Percentiles rank a stretch among this genome's conserved stretches.
Conservation (phyloP, 2,888 invertebrate species). For the Drosophila vallismaia region DNA sequence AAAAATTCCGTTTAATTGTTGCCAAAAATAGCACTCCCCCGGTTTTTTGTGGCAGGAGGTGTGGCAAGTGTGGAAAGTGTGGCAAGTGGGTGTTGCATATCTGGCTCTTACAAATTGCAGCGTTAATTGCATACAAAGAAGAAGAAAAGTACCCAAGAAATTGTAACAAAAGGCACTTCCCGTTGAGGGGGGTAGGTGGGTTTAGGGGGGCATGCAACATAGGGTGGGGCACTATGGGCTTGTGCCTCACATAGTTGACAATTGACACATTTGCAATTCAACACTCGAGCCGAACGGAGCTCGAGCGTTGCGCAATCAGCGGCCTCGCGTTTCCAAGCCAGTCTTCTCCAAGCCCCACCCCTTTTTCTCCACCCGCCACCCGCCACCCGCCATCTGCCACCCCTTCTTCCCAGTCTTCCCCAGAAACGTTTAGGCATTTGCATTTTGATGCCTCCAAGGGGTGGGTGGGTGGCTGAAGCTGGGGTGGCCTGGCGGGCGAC, state of each 20-base stretch:
- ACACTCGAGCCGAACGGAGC: constrained; percentile 60
- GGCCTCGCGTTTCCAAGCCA: constrained; percentile 32
- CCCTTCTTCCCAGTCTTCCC: constrained; percentile 5
- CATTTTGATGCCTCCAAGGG: constrained; percentile 66
- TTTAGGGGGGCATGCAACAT: not conserved
- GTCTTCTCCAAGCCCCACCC: no score
- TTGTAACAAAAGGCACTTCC: constrained; percentile 63
- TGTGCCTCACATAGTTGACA: constrained; percentile 69
- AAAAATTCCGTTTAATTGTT: constrained; percentile 65
- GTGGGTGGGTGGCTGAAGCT: not conserved
- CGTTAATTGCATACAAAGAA: constrained; percentile 76
- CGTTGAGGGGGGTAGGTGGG: not conserved
- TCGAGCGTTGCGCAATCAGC: constrained; percentile 60
- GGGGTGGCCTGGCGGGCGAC: constrained; percentile 24
- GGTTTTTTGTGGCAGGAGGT: not conserved
- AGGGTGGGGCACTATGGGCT: not conserved
- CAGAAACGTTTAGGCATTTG: constrained; percentile 72
- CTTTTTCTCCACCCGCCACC: not conserved
- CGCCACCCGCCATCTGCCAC: not conserved
- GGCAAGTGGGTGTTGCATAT: not conserved
- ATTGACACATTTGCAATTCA: constrained; percentile 80
- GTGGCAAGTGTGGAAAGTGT: no score
- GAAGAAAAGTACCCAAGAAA: constrained; percentile 75
- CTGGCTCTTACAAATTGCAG: constrained; percentile 63
- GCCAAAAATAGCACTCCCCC: constrained; percentile 47